phyloP scores from a whole-genome alignment of 2,797 vertebrate genomes.

The Chloroceryle inda region DNA sequence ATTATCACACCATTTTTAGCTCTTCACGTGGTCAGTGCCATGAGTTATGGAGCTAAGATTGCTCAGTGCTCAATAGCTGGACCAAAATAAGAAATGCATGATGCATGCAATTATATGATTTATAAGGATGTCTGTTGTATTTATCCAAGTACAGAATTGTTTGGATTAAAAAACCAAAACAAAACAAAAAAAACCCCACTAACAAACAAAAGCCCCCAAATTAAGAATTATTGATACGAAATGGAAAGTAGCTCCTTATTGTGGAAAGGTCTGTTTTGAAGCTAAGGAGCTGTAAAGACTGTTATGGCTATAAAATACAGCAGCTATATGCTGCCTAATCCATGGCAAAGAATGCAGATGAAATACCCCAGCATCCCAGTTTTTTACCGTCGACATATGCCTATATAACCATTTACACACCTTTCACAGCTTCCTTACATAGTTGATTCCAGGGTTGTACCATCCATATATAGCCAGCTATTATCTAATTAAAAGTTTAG shows the following conservation, averaged over 20 bases:
- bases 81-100: background rate
- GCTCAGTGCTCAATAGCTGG: background rate
- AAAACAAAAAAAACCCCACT: too few relatives aligned
- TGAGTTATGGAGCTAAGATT: background rate
- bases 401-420: background rate
- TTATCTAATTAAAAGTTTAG: background rate
- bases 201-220: too few relatives aligned
- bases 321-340: background rate
- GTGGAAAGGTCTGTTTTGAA: background rate
- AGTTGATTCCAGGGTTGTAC: background rate
- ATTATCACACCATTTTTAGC: slow-evolving; percentile 28
- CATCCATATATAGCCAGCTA: background rate
- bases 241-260: background rate
- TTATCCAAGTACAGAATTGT: background rate
- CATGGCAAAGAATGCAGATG: background rate
- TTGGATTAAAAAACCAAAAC: background rate
- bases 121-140: background rate
- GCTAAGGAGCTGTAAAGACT: background rate
- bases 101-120: background rate
- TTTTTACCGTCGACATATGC: background rate
- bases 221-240: too few relatives aligned
- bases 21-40: background rate
- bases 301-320: background rate
- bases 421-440: background rate
- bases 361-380: background rate